A percentile compares a stretch with the other conserved stretches of the same genome.
These are phyloP conservation scores for Sclerurus mexicanus DNA, from an alignment of 2,113 vertebrate genomes.

Conservation along the genomic window DNA sequence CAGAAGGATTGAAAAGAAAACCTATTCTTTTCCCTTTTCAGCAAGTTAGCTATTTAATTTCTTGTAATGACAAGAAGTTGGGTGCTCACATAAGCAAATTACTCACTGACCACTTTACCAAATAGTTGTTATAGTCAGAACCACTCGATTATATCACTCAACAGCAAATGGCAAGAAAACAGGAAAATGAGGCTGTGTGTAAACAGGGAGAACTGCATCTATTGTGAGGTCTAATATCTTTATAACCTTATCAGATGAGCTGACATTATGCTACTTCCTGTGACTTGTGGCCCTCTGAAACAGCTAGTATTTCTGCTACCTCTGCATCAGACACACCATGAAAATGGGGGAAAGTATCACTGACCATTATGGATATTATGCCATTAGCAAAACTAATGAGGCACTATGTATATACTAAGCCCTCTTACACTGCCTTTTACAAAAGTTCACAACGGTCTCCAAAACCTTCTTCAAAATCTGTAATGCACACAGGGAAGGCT, in stretches of 20 bases:
- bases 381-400: not conserved
- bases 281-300: not conserved
- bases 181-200: not conserved
- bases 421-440: not conserved
- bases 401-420: not conserved
- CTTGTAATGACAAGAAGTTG: not conserved
- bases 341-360: not conserved
- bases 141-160: not conserved
- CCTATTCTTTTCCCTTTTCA: not conserved
- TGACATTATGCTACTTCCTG: not conserved
- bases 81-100: not conserved
- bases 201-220: not conserved
- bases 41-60: not conserved
- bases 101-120: not conserved
- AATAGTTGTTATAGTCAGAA: not conserved
- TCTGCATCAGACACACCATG: not conserved
- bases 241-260: not conserved
- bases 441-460: not conserved
- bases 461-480: not conserved
- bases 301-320: not conserved
- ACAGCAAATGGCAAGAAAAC: not conserved
- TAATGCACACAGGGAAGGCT: not conserved
- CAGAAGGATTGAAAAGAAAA: not conserved
- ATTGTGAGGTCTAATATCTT: not conserved
- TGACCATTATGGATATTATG: not conserved